Conservation (phyloP, 2,113 vertebrate species). For the Sclerurus mexicanus region DNA sequence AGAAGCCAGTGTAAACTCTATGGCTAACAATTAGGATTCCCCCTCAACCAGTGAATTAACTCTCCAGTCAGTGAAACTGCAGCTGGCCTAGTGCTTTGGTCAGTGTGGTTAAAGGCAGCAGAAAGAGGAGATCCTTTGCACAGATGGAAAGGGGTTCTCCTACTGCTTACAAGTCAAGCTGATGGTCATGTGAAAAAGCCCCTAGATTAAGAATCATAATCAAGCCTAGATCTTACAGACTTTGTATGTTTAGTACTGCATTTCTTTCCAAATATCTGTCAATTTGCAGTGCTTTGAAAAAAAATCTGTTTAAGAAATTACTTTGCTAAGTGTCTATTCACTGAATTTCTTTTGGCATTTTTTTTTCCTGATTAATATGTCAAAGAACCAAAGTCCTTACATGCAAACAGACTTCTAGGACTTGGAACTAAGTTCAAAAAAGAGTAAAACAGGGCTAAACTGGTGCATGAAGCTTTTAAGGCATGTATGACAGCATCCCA, state of each 20-base stretch:
- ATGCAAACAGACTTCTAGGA: not conserved
- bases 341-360: not conserved
- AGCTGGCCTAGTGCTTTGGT: not conserved
- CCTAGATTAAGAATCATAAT: not conserved
- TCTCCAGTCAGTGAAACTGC: not conserved
- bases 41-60: not conserved
- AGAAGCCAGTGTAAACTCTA: not conserved
- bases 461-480: not conserved
- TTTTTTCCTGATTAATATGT: not conserved
- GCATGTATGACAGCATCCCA: not conserved
- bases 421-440: not conserved
- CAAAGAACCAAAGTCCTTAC: not conserved
- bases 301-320: not conserved
- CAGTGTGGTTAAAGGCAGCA: not conserved
- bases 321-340: not conserved
- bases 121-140: not conserved
- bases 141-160: not conserved
- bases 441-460: not conserved
- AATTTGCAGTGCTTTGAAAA: not conserved
- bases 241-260: not conserved
- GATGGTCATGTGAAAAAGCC: not conserved
- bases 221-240: not conserved
- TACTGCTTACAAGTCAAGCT: not conserved
- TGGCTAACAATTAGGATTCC: not conserved
- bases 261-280: not conserved